Base-by-base conservation (phyloP, 2,888 invertebrate genomes). In the Trachelus iudaicus region DNA sequence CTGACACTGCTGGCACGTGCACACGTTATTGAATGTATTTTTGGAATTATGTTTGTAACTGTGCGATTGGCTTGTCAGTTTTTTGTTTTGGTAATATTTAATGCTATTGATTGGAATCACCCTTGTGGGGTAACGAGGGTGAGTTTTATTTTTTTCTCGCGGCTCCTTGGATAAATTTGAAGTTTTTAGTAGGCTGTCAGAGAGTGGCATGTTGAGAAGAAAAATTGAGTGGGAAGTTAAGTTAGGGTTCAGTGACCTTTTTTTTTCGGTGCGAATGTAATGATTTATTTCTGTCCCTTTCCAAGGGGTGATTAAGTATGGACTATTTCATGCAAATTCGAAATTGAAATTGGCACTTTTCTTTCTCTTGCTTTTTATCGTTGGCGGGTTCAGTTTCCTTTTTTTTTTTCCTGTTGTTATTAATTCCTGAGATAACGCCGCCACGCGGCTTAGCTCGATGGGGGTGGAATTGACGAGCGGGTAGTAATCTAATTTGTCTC, bases 401-500 rank as follows among this genome's bases (percentile, higher is more conserved):
- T 40, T 40, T 40, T 40, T 40, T 40, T 15, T 4, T 40, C 34
- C 31, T 15, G 3, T 15, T 37, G 40, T 86, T 86, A 86, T 86
- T 86, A 86, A 86, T 86, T 86, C 84, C 79, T 81, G 80, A 77
- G 83, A 85, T 85, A 85, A 83, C 86, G 80, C 83, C 79, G 74
- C 75, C 74, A 31, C 34, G 13, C n/a, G 69, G 69, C 40, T 40
- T 40, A 40, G 40, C 40, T 35, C 33, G 56, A 71, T 34, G 75
- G 73, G 75, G 79, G 81, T 79, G 80, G 84, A 85, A 88, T 86
- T 83, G 87, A 88, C 84, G 85, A 88, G 88, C 82, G 84, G 83
- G 81, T 81, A 83, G 82, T 88, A 87, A 88, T 87, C 82, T 85
- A 88, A 88, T 88, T 88, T 87, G 81, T 79, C 81, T 79, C 77